A percentile compares a stretch with the other conserved stretches of the same genome.
These are phyloP conservation scores for Eulemur macaco DNA, from an alignment of 2,113 vertebrate species.

Conservation along the genomic window DNA sequence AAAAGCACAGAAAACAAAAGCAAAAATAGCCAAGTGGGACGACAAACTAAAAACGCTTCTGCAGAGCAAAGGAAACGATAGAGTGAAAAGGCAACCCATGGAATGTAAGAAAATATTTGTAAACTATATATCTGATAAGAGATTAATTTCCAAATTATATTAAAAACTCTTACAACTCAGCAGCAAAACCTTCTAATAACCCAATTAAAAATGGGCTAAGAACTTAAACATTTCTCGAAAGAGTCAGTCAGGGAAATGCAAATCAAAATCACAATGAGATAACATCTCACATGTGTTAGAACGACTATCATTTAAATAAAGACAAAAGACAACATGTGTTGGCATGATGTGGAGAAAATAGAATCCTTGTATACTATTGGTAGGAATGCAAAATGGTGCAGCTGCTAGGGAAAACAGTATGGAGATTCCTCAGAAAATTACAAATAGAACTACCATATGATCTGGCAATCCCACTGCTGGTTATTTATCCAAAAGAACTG, in stretches of 20 bases:
- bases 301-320: neutral
- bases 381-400: neutral
- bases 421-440: neutral
- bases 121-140: neutral
- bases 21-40: neutral
- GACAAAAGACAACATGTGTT: neutral
- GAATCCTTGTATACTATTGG: neutral
- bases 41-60: neutral
- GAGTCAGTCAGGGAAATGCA: neutral
- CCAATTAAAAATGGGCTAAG: neutral
- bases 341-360: neutral
- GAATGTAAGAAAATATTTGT: neutral
- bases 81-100: neutral
- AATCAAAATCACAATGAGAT: neutral
- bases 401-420: neutral
- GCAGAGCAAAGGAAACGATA: neutral
- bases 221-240: neutral
- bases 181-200: neutral
- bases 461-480: neutral
- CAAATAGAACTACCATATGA: neutral
- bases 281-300: neutral
- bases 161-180: neutral
- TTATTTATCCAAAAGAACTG: neutral
- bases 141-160: neutral
- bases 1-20: neutral